Conservation (phyloP, 2,113 vertebrate genomes). For the Beaufortia kweichowensis region DNA sequence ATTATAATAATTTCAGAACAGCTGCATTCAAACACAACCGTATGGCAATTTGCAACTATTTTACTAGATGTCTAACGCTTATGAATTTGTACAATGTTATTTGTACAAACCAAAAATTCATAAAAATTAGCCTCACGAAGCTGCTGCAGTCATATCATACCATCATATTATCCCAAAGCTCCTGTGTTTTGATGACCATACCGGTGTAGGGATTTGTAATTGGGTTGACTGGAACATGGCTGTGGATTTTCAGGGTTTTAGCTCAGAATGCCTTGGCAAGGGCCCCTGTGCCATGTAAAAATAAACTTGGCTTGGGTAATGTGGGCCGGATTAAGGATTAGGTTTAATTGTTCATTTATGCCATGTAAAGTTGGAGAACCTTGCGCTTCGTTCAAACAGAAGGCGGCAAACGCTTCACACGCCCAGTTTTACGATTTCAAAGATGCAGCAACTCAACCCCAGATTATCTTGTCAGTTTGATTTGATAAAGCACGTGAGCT, state of each 20-base stretch:
- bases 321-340: constrained; percentile 55
- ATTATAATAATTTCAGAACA: too few relatives aligned
- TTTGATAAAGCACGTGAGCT: constrained; percentile 43
- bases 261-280: constrained; percentile 61
- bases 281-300: constrained; percentile 40
- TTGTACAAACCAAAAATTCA: too few relatives aligned
- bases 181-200: constrained; percentile 55
- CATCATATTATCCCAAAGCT: constrained; percentile 40
- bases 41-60: too few relatives aligned
- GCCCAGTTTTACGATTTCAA: constrained; percentile 31
- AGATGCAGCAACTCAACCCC: constrained; percentile 7
- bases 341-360: constrained; percentile 55
- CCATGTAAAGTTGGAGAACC: constrained; percentile 48
- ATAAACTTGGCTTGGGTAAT: constrained; percentile 54
- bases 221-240: constrained; percentile 59
- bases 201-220: constrained; percentile 59
- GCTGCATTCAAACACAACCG: too few relatives aligned
- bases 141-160: too few relatives aligned
- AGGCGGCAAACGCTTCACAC: constrained; percentile 38
- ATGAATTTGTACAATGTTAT: too few relatives aligned
- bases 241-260: constrained; percentile 60
- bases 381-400: constrained; percentile 29
- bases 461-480: constrained; percentile 51
- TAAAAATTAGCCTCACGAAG: too few relatives aligned
- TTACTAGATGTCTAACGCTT: too few relatives aligned